phyloP scores from a whole-genome alignment of 2,888 invertebrate genomes.

The Plutella xylostella region DNA sequence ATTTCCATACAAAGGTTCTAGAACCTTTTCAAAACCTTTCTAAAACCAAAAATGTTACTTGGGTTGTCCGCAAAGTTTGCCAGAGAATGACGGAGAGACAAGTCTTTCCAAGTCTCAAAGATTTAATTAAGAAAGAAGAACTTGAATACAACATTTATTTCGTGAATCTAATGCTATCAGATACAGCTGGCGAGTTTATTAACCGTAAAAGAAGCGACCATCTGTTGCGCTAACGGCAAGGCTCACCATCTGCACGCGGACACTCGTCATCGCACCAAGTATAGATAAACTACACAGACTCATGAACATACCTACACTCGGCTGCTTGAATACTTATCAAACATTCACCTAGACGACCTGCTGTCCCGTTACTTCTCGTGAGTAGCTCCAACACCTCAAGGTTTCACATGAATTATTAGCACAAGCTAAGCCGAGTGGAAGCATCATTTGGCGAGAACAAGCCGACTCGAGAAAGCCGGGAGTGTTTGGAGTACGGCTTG shows the following conservation, averaged over 20 bases:
- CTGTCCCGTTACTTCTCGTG: background rate
- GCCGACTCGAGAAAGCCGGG: background rate
- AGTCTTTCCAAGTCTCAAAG: no score
- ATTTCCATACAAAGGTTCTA: no score
- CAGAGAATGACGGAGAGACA: no score
- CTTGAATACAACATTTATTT: background rate
- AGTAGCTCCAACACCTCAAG: background rate
- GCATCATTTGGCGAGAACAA: background rate
- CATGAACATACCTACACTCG: slow-evolving; percentile 15
- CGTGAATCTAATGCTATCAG: background rate
- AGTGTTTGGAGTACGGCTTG: background rate
- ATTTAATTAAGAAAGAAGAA: no score
- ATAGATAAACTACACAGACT: background rate
- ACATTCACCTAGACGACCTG: background rate
- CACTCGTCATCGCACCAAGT: background rate
- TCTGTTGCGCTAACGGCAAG: slow-evolving; percentile 19
- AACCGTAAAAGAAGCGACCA: slow-evolving; percentile 12
- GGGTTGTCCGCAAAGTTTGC: no score
- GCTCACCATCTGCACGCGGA: slow-evolving; percentile 16
- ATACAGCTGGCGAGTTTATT: background rate
- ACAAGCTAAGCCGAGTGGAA: no score
- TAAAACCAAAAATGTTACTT: no score
- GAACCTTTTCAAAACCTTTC: no score
- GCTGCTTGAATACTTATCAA: slow-evolving; percentile 16
- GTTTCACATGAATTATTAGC: background rate